Evolutionary conservation across 2,797 vertebrate species (phyloP).

Genomic region (Thaleichthys pacificus): DNA sequence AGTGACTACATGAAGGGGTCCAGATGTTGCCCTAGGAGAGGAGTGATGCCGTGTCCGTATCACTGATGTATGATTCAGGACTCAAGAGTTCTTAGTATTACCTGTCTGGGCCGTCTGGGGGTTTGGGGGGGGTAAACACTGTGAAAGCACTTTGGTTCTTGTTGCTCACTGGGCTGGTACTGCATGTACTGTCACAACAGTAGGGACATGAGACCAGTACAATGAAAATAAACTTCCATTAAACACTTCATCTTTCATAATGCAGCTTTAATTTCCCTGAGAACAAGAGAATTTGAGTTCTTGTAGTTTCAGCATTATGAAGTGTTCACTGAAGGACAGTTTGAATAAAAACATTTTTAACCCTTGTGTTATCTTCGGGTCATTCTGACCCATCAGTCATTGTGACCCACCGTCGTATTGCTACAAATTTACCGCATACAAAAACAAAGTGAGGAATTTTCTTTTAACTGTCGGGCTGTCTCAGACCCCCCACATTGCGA

Average conservation of each 20-base stretch:
- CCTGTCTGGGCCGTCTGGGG: conserved; percentile 31
- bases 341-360: neutral
- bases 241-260: no score
- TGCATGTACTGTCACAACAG: conserved; percentile 44
- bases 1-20: conserved; percentile 13
- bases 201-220: conserved; percentile 44
- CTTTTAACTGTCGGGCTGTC: no score
- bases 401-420: no score
- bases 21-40: conserved; percentile 32
- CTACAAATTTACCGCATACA: no score
- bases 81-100: conserved; percentile 43
- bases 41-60: conserved; percentile 16
- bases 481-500: no score
- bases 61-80: neutral
- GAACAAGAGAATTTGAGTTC: neutral
- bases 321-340: neutral
- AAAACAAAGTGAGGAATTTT: no score
- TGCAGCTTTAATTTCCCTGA: neutral
- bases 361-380: no score
- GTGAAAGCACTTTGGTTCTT: conserved; percentile 61
- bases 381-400: no score
- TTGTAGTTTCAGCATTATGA: neutral
- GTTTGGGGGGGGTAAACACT: conserved; percentile 35
- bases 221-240: conserved; percentile 60
- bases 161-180: conserved; percentile 22